A percentile compares a stretch with the other conserved stretches of the same genome.
phyloP scores from a whole-genome alignment of 92 coral and sea anemone genomes.

The Diadumene lineata region DNA sequence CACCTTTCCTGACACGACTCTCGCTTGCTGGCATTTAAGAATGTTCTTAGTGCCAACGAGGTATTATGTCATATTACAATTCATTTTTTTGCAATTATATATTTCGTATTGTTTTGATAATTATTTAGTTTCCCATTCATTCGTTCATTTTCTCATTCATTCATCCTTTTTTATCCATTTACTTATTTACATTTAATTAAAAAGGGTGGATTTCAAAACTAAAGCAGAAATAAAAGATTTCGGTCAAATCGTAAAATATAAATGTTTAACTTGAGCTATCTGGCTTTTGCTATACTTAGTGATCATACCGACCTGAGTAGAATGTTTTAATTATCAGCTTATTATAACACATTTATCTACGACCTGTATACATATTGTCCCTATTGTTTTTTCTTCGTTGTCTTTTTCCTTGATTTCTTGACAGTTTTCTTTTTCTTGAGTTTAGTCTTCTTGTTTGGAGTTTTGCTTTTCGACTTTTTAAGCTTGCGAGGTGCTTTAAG shows the following conservation, averaged over 20 bases:
- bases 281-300: neutral
- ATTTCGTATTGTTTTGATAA: too few relatives aligned
- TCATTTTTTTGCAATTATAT: too few relatives aligned
- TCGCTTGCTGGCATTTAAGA: too few relatives aligned
- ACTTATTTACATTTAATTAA: too few relatives aligned
- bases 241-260: too few relatives aligned
- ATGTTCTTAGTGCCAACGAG: too few relatives aligned
- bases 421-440: neutral
- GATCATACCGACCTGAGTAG: too few relatives aligned
- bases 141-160: neutral
- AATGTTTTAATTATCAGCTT: neutral
- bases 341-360: neutral
- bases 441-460: conserved; percentile 9
- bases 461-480: neutral
- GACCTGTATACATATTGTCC: neutral
- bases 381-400: neutral
- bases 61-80: too few relatives aligned
- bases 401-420: neutral
- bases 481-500: conserved; percentile 1
- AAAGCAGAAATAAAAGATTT: too few relatives aligned
- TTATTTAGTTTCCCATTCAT: too few relatives aligned
- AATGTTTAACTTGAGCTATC: neutral
- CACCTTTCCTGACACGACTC: too few relatives aligned
- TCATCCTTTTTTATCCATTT: neutral
- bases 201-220: too few relatives aligned